Conservation (phyloP, 2,113 vertebrate species). For the Microtus montanus region DNA sequence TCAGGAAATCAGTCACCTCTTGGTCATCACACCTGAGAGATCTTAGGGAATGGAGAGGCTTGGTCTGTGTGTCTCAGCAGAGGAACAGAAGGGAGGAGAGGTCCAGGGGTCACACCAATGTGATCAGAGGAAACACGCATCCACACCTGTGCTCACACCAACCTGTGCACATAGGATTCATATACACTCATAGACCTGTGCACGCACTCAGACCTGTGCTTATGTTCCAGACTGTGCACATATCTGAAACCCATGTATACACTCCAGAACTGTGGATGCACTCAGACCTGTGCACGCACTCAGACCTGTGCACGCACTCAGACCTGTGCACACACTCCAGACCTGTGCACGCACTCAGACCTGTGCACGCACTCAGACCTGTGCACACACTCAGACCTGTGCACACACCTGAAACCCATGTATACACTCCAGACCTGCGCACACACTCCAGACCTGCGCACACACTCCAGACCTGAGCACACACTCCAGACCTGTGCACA, state of each 20-base stretch:
- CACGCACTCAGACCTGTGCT: too few species aligned
- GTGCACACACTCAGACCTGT: too few species aligned
- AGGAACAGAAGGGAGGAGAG: fast-evolving
- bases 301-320: too few species aligned
- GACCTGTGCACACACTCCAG: neutral
- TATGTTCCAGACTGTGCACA: neutral
- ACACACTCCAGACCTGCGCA: too few species aligned
- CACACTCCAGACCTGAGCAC: too few species aligned
- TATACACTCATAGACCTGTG: too few species aligned
- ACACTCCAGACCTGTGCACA: neutral
- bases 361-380: too few species aligned
- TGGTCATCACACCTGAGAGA: neutral
- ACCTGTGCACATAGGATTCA: neutral
- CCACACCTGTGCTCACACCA: neutral
- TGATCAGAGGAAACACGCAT: neutral
- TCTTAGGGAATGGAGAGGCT: conserved; percentile 58
- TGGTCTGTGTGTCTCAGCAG: neutral
- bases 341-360: too few species aligned
- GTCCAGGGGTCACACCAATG: neutral
- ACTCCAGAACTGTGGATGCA: too few species aligned
- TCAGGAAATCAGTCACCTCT: neutral
- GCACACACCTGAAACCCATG: too few species aligned
- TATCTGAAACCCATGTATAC: neutral
- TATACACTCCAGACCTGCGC: too few species aligned
- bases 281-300: too few species aligned